Evolutionary conservation across 2,113 vertebrate species (phyloP).

Genomic region (Halichoeres trimaculatus): DNA sequence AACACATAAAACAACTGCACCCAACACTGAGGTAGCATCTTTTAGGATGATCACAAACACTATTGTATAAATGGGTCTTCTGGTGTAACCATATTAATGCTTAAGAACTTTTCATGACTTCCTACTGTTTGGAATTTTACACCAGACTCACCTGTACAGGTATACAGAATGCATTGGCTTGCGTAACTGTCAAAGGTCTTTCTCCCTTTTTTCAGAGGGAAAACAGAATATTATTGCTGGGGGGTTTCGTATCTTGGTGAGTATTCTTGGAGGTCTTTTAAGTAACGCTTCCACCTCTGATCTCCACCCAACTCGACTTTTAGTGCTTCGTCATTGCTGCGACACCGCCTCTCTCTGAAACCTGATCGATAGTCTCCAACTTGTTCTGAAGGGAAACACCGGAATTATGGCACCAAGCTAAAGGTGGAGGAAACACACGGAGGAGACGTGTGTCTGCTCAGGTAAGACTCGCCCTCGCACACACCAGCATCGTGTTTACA

Average conservation of each 20-base stretch:
- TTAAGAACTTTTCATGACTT: no score
- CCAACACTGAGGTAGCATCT: neutral
- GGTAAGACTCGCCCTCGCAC: slow-evolving; percentile 48
- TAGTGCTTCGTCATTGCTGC: slow-evolving; percentile 75
- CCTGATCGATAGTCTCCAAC: slow-evolving; percentile 36
- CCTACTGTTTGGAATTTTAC: no score
- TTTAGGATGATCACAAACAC: neutral
- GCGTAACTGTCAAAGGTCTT: rapidly evolving
- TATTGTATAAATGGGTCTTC: neutral
- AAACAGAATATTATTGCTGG: neutral
- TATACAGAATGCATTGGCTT: neutral
- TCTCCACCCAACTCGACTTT: slow-evolving; percentile 69
- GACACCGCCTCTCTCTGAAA: slow-evolving; percentile 69
- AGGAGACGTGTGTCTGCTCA: slow-evolving; percentile 38
- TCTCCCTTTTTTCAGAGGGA: neutral
- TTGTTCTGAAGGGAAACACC: slow-evolving; percentile 38
- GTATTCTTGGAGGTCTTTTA: neutral
- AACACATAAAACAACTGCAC: slow-evolving; percentile 1
- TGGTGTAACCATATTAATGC: no score
- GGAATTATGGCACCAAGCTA: slow-evolving; percentile 20
- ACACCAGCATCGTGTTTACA: neutral
- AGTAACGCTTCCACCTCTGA: slow-evolving; percentile 31
- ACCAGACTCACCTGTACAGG: slow-evolving; percentile 21
- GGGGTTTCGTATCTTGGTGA: no score
- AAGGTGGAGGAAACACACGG: slow-evolving; percentile 19